Conservation (phyloP, 2,797 vertebrate species). For the Labroides dimidiatus region DNA sequence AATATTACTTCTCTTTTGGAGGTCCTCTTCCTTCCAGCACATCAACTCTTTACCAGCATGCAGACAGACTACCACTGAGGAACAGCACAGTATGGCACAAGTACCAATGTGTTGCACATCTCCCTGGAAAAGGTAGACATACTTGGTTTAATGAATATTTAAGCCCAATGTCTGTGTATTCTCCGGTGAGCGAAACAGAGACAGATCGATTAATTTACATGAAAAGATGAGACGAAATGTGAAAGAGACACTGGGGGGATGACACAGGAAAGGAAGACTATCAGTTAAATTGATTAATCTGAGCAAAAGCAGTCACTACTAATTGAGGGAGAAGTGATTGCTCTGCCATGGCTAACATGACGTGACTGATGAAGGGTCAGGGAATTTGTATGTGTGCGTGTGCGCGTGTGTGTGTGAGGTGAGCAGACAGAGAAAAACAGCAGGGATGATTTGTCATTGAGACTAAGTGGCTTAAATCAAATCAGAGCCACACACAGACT, state of each 20-base stretch:
- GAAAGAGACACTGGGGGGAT: not conserved
- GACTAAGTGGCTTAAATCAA: conserved; percentile 22
- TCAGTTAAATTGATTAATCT: not conserved
- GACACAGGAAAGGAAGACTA: not conserved
- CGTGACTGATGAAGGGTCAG: conserved; percentile 8
- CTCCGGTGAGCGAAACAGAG: not conserved
- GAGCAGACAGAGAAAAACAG: conserved; percentile 10
- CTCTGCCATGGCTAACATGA: not conserved
- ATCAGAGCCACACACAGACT: not conserved
- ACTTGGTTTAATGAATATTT: too few species aligned
- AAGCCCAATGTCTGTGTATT: too few species aligned
- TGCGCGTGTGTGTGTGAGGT: not conserved
- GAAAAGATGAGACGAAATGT: not conserved
- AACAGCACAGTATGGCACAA: too few species aligned
- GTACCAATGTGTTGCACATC: too few species aligned
- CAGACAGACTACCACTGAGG: too few species aligned
- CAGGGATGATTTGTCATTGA: conserved; percentile 14
- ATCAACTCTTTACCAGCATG: too few species aligned
- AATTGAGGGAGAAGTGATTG: not conserved
- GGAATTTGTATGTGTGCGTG: not conserved
- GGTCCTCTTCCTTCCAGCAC: too few species aligned
- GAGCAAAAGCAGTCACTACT: conserved; percentile 3
- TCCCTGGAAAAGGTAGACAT: too few species aligned
- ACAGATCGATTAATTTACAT: not conserved
- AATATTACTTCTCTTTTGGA: too few species aligned